These are phyloP conservation scores for Hemichromis elongatus DNA, from an alignment of 2,113 vertebrate genomes.

Conservation along the genomic window DNA sequence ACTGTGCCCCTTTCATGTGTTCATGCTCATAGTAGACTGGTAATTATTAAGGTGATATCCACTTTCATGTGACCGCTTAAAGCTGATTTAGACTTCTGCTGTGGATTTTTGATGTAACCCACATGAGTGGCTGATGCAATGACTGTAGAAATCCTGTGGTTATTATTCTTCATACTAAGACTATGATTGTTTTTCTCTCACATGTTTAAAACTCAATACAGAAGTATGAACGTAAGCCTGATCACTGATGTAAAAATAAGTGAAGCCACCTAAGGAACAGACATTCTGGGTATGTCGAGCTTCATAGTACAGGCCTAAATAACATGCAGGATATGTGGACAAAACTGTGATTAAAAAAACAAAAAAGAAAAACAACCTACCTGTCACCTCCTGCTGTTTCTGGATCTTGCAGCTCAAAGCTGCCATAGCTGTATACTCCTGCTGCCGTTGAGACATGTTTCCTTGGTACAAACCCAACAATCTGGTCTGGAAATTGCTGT, in stretches of 20 bases:
- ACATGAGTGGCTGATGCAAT: background rate
- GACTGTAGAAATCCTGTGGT: background rate
- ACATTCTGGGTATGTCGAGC: background rate
- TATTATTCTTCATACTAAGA: background rate
- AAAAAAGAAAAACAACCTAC: constrained; percentile 4
- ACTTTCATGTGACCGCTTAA: background rate
- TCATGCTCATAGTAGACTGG: background rate
- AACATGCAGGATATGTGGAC: background rate
- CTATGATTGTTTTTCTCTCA: background rate
- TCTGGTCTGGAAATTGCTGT: constrained; percentile 93
- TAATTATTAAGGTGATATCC: background rate
- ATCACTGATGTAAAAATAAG: background rate
- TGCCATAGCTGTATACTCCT: constrained; percentile 87
- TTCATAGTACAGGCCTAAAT: background rate
- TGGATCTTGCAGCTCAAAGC: constrained; percentile 85
- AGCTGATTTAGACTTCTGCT: background rate
- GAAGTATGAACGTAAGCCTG: background rate
- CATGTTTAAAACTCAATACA: background rate
- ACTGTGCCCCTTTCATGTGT: background rate
- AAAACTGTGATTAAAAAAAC: background rate
- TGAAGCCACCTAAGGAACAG: background rate
- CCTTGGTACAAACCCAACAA: constrained; percentile 93
- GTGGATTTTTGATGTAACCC: background rate
- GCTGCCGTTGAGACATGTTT: constrained; percentile 84
- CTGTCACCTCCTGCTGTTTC: constrained; percentile 80